Conservation (phyloP, 2,797 vertebrate species). For the Tiaroga cobitis region DNA sequence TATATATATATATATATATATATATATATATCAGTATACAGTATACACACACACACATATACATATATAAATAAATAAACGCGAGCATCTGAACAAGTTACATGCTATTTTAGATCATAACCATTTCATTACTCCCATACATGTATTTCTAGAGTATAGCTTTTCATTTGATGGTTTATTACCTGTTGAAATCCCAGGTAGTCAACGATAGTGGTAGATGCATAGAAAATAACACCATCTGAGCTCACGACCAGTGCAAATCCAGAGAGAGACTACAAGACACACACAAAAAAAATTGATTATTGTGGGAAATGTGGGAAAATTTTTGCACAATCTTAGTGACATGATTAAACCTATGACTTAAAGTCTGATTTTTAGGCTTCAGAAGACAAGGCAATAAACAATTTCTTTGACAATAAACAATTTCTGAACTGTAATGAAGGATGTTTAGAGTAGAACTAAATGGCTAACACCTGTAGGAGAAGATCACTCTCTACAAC, state of each 20-base stretch:
- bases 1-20: neutral
- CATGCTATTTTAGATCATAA: neutral
- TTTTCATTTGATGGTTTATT: slow-evolving; percentile 49
- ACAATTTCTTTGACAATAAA: neutral
- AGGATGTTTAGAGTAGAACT: neutral
- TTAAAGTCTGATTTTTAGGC: neutral
- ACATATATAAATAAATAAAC: neutral
- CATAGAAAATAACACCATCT: slow-evolving; percentile 95
- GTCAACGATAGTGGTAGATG: slow-evolving; percentile 91
- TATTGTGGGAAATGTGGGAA: neutral
- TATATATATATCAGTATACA: too few relatives aligned
- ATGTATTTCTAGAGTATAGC: neutral
- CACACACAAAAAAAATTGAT: neutral
- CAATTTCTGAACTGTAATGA: neutral
- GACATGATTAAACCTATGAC: neutral
- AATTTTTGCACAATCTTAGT: neutral
- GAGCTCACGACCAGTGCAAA: slow-evolving; percentile 93
- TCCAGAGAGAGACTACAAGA: slow-evolving; percentile 87
- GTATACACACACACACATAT: neutral
- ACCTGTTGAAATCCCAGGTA: slow-evolving; percentile 99
- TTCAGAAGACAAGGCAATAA: neutral
- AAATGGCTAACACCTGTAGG: slow-evolving; percentile 74
- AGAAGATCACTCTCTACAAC: slow-evolving; percentile 82
- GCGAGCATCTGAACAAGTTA: neutral
- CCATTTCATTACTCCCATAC: neutral